Percentiles rank a stretch among this genome's conserved stretches.
Conservation (phyloP, 2,113 vertebrate species). For the Bos javanicus region DNA sequence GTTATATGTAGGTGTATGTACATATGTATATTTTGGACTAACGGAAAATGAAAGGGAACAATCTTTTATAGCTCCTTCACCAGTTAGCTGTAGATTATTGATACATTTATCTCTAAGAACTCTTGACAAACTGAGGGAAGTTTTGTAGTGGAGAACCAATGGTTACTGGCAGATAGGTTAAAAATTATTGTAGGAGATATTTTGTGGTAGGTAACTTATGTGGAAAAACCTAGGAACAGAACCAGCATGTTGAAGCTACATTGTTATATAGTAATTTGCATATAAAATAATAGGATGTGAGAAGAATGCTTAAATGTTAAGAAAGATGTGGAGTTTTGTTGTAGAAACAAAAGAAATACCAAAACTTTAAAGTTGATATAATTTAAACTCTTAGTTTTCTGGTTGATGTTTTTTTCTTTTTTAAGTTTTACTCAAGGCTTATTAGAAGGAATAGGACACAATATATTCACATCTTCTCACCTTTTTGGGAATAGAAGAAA, state of each 20-base stretch:
- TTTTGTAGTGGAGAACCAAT: not conserved
- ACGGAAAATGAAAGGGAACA: constrained; percentile 61
- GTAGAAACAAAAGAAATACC: constrained; percentile 21
- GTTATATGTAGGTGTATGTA: not conserved
- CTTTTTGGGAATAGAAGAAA: constrained; percentile 13
- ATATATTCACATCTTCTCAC: not conserved
- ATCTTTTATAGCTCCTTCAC: constrained; percentile 11
- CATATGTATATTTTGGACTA: constrained; percentile 52
- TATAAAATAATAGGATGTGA: not conserved
- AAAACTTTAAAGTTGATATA: not conserved
- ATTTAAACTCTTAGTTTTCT: not conserved
- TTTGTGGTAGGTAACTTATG: not conserved
- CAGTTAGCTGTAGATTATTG: constrained; percentile 39
- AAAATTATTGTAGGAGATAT: not conserved
- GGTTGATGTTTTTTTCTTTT: not conserved
- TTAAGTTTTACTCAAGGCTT: not conserved
- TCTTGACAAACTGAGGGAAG: not conserved
- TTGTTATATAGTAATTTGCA: not conserved
- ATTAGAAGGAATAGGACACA: not conserved
- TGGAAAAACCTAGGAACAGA: not conserved
- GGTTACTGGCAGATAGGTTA: not conserved
- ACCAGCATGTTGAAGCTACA: not conserved
- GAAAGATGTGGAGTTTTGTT: not conserved
- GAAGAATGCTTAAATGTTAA: not conserved
- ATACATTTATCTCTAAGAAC: not conserved